A percentile compares a stretch with the other conserved stretches of the same genome.
Evolutionary conservation across 2,888 invertebrate species (phyloP).

Genomic region (Fissipunctia ypsillon): DNA sequence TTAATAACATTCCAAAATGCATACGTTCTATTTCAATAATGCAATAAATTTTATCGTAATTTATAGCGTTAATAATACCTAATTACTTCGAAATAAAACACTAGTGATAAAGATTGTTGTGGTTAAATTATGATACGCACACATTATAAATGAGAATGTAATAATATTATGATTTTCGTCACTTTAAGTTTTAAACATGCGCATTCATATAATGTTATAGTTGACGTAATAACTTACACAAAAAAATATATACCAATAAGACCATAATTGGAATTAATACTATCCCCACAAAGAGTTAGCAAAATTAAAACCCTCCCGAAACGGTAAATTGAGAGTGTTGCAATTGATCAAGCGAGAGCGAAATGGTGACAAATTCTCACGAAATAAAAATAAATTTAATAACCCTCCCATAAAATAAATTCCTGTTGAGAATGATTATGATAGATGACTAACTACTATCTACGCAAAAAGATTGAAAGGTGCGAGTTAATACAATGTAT

Average conservation of each 20-base stretch:
- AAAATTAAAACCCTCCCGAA: constrained; percentile 1
- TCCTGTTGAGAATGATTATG: neutral
- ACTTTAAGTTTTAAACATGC: constrained; percentile 40
- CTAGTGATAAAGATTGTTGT: constrained; percentile 77
- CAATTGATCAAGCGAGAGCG: neutral
- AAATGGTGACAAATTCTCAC: neutral
- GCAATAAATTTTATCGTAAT: constrained; percentile 50
- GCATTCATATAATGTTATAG: constrained; percentile 41
- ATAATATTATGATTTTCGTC: constrained; percentile 66
- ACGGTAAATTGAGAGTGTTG: neutral
- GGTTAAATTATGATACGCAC: constrained; percentile 82
- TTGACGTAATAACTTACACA: neutral
- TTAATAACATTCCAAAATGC: constrained; percentile 1
- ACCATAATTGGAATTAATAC: neutral
- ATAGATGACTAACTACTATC: neutral
- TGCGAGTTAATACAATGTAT: neutral
- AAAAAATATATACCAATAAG: neutral
- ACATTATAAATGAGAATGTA: constrained; percentile 45
- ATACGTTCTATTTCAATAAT: constrained; percentile 37
- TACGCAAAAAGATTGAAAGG: neutral
- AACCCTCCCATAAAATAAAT: neutral
- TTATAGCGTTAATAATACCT: constrained; percentile 52
- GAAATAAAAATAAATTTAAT: neutral
- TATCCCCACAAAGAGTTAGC: neutral
- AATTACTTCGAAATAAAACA: constrained; percentile 59